Evolutionary conservation across 1,140 invertebrate species (phyloP).

Genomic region (Apolygus lucorum): DNA sequence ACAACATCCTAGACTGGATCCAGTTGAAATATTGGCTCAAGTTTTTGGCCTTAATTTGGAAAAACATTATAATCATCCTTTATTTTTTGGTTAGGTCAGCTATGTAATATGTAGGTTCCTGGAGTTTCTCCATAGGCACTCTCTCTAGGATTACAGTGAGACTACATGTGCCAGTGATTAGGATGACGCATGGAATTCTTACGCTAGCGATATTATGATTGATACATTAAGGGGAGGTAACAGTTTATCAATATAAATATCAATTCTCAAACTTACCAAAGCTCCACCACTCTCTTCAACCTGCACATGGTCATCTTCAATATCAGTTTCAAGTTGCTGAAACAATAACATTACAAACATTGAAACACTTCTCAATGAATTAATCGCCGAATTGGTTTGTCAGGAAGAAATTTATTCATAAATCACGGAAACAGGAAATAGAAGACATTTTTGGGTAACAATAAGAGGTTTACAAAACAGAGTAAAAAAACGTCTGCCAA

Average conservation of each 20-base stretch:
- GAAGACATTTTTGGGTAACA: too few species aligned
- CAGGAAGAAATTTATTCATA: too few species aligned
- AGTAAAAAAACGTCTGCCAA: too few species aligned
- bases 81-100: background rate
- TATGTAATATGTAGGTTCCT: too few species aligned
- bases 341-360: too few species aligned
- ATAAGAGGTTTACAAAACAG: too few species aligned
- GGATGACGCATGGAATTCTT: background rate
- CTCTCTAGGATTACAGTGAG: background rate
- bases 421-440: too few species aligned
- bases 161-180: background rate
- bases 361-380: too few species aligned
- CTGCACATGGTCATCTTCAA: constrained; percentile 59
- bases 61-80: background rate
- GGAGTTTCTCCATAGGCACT: background rate
- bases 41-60: background rate
- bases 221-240: background rate
- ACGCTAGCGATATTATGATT: background rate
- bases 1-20: background rate
- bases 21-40: background rate
- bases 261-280: constrained; percentile 40
- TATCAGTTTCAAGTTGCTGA: constrained; percentile 57
- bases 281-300: constrained; percentile 46
- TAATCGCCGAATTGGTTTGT: too few species aligned
- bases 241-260: background rate